These are phyloP conservation scores for Motacilla tschutschensis DNA, from an alignment of 2,113 vertebrate species.

Conservation along the genomic window DNA sequence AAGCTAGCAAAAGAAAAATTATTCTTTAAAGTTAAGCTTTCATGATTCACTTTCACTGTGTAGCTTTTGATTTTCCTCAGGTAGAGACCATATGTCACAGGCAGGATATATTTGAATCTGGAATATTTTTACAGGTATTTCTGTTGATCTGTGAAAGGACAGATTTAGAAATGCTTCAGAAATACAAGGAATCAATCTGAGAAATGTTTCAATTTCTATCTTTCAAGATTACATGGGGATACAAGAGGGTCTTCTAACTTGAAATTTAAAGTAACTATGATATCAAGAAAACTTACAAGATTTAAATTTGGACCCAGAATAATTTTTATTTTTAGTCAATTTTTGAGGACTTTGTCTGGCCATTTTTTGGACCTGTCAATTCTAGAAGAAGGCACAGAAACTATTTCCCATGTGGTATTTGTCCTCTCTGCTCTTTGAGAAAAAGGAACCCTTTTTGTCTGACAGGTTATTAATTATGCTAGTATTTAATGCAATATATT, in stretches of 20 bases:
- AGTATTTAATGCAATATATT: not conserved
- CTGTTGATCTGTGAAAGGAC: not conserved
- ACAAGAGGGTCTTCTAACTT: not conserved
- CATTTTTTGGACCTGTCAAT: not conserved
- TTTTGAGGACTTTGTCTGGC: not conserved
- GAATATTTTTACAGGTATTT: not conserved
- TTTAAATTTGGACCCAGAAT: not conserved
- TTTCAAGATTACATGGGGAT: not conserved
- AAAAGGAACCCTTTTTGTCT: not conserved
- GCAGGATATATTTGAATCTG: not conserved
- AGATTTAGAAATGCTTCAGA: constrained; percentile 2
- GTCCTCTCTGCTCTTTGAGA: not conserved
- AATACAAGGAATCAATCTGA: not conserved
- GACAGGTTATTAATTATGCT: not conserved
- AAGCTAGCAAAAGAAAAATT: not conserved
- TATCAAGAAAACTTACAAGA: not conserved
- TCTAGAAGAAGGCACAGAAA: not conserved
- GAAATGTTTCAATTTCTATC: not conserved
- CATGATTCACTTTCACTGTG: not conserved
- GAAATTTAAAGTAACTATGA: not conserved
- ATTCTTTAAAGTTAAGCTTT: not conserved
- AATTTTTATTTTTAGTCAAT: not conserved
- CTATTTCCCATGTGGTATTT: not conserved
- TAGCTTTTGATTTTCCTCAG: not conserved
- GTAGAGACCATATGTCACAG: not conserved